A percentile compares a stretch with the other conserved stretches of the same genome.
These are phyloP conservation scores for Nezara viridula DNA, from an alignment of 2,888 invertebrate genomes.

Conservation along the genomic window DNA sequence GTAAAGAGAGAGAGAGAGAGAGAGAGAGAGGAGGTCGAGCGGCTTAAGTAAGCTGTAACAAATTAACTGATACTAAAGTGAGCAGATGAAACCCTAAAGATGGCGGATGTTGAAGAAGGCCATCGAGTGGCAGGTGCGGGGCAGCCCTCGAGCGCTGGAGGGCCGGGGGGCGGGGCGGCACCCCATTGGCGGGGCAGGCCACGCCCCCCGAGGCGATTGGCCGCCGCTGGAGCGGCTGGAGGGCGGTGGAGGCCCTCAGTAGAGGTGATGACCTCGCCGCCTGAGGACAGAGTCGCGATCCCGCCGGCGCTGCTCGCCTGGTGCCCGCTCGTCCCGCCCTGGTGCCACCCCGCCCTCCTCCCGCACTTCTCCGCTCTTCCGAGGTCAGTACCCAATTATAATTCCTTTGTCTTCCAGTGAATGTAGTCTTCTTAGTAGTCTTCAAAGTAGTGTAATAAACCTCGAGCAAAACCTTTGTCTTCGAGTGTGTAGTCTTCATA, in stretches of 20 bases:
- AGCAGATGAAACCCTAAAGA: conserved; percentile 34
- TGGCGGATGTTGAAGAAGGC: conserved; percentile 48
- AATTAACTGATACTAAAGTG: conserved; percentile 44
- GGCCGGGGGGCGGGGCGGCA: not conserved
- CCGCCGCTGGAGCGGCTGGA: conserved; percentile 55
- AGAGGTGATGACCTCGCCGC: conserved; percentile 59
- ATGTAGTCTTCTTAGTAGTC: too few species aligned
- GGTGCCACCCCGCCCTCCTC: conserved; percentile 76
- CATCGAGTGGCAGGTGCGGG: conserved; percentile 30
- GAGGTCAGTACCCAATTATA: conserved; percentile 57
- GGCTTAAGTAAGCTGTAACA: conserved; percentile 40
- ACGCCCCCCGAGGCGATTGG: conserved; percentile 53
- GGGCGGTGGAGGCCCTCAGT: conserved; percentile 58
- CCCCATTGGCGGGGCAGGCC: conserved; percentile 5
- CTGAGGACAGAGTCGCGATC: conserved; percentile 65
- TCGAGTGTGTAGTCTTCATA: too few species aligned
- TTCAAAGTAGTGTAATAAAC: too few species aligned
- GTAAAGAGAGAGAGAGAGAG: too few species aligned
- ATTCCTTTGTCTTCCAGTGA: not conserved
- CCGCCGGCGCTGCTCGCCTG: conserved; percentile 79
- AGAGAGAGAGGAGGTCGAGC: not conserved
- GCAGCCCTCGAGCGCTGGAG: conserved; percentile 14
- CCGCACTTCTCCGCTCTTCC: conserved; percentile 74
- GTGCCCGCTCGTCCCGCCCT: conserved; percentile 82
- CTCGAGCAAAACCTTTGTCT: too few species aligned